Base-by-base conservation (phyloP, 2,797 vertebrate genomes). In the Rhynchotus rufescens region DNA sequence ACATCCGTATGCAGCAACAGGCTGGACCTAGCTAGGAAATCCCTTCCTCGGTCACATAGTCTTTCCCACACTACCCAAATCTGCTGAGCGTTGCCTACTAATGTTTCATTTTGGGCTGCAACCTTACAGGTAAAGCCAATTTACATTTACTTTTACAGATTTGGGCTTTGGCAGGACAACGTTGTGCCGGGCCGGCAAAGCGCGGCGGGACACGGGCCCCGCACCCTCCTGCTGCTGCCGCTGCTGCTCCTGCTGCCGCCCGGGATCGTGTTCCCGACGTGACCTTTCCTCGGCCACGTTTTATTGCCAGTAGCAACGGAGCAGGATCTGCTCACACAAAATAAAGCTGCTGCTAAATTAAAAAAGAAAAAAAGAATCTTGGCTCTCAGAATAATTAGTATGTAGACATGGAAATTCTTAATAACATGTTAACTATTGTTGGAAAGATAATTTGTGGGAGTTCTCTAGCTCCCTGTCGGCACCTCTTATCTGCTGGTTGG, bases 381-480 rank as follows among this genome's bases (percentile, higher is more conserved):
- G 90, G 42, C 88, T 91, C 77, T 90, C 86, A 90, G 82, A 90
- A 88, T 74, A 95, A 95, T 94, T 81, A 96, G 79, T 81, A 69
- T 73, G 90, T 44, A 96, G 92, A 96, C 72, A 89, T 60, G 54
- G 67, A 86, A 96, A 95, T 96, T 96, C 89, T 96, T 95, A 95
- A 93, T 89, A 92, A 72, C 25, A 91, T 8, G 30, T 79, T 96
- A 92, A 90, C 86, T 91, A 86, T 38, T 92, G 90, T 83, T 92
- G 88, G 89, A 91, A 94, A 95, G 72, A 64, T 82, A 90, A 81
- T 88, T 89, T 90, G 91, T 93, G 84, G 92, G 85, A 88, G 86
- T 56, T 87, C 77, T 95, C 8, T 0, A 94, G 87, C 65, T 94
- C 86, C 56, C 67, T 79, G 59, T 86, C 79, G 78, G 80, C 30